These are phyloP conservation scores for Neomorphus geoffroyi DNA, from an alignment of 2,797 vertebrate genomes.

Conservation along the genomic window DNA sequence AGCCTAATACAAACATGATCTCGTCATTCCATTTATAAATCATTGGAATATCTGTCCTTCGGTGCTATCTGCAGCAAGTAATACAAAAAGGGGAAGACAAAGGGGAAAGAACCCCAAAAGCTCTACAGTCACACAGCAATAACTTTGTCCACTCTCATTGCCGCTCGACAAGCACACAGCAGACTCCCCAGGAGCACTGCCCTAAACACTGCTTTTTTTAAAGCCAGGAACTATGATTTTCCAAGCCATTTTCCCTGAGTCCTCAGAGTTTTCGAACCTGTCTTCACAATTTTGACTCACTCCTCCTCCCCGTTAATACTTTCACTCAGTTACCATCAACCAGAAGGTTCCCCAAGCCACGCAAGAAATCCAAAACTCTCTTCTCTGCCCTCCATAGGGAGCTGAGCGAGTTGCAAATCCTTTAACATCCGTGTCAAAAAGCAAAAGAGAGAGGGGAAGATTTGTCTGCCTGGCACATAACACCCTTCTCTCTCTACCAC, in stretches of 20 bases:
- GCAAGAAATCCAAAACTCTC: not conserved
- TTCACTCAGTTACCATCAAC: conserved; percentile 14
- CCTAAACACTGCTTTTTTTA: conserved; percentile 59
- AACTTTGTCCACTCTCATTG: not conserved
- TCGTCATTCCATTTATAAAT: conserved; percentile 18
- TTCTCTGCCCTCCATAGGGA: not conserved
- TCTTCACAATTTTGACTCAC: conserved; percentile 49
- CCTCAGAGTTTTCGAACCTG: conserved; percentile 37
- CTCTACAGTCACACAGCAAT: not conserved
- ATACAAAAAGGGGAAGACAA: not conserved
- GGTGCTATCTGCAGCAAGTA: conserved; percentile 12
- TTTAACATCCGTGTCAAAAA: not conserved
- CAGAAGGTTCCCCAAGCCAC: not conserved
- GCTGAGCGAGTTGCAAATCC: not conserved
- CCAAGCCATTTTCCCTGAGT: conserved; percentile 52
- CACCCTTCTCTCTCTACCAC: not conserved
- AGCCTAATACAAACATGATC: conserved; percentile 31
- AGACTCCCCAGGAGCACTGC: conserved; percentile 12
- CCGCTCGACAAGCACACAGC: not conserved
- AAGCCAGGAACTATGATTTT: conserved; percentile 9
- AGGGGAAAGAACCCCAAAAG: conserved; percentile 63
- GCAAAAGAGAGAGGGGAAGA: not conserved
- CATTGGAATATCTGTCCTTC: conserved; percentile 52
- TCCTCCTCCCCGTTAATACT: not conserved
- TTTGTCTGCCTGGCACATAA: not conserved